phyloP scores from a whole-genome alignment of 2,888 invertebrate genomes.

The Vesta saturnalis region DNA sequence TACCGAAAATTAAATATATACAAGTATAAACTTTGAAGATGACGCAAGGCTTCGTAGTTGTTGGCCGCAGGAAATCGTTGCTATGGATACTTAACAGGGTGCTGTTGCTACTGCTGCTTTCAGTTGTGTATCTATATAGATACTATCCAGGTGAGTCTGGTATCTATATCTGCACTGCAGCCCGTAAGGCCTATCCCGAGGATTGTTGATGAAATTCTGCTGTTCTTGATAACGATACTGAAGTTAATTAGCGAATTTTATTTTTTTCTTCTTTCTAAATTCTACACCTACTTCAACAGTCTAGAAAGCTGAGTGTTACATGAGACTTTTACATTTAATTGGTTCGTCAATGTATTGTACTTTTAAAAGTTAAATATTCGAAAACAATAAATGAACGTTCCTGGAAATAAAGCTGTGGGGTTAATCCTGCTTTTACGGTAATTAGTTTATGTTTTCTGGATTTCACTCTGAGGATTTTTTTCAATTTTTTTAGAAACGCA shows the following conservation, averaged over 20 bases:
- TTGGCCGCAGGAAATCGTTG: slow-evolving; percentile 46
- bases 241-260: slow-evolving; percentile 20
- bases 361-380: neutral
- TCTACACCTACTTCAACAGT: neutral
- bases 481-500: neutral
- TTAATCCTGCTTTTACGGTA: neutral
- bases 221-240: neutral
- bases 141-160: slow-evolving; percentile 8
- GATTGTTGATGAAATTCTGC: slow-evolving; percentile 9
- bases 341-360: slow-evolving; percentile 1
- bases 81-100: slow-evolving; percentile 42
- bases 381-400: neutral
- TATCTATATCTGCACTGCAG: slow-evolving; percentile 3
- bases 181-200: neutral
- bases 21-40: slow-evolving; percentile 45
- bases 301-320: neutral
- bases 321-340: slow-evolving; percentile 11
- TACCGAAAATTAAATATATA: slow-evolving; percentile 41
- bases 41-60: slow-evolving; percentile 51
- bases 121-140: slow-evolving; percentile 16
- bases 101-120: slow-evolving; percentile 28
- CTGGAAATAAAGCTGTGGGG: neutral
- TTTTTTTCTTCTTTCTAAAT: slow-evolving; percentile 1
- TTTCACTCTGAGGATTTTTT: neutral
- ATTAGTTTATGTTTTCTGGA: neutral